Base-by-base conservation (phyloP, 2,113 vertebrate species). In the Myxocyprinus asiaticus region DNA sequence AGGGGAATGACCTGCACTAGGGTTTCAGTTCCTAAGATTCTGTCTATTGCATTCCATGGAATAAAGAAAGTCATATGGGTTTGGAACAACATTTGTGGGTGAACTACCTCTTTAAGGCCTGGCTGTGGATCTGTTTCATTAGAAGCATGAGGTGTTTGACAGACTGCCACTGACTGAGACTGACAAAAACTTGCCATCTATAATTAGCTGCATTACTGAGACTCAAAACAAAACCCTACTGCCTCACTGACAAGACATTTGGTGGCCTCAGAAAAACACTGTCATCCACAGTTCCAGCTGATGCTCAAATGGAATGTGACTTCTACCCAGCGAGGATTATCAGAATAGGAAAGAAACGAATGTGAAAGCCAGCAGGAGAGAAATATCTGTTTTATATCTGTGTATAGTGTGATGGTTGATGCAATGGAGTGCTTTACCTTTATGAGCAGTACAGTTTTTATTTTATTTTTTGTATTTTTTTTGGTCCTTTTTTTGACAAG, bases 151-250 rank as follows among this genome's bases (percentile, higher is more conserved):
- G 42, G 55, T 67, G 64, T 61, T 2, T 44, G 63, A 68, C 17
- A 68, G 51, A 10, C 33, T 58, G 47, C 11, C 4, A 43, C 12
- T 43, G n/a, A 76, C 63, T 53, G 11, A 44, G 45, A 50, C 42
- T 48, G 22, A 67, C 14, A 47, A 48, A 63, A 68, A 33, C 43
- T 62, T 78, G 77, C 8, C 66, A 69, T 65, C 53, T 70, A 47
- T 72, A 72, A 80, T 80, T 65, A 80, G 4, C 53, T 75, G 12
- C 64, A 67, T 75, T 51, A 67, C 44, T 6, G 15, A 66, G 47
- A 56, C 51, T 12, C 17, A 45, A 77, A 67, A 67, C 63, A 58
- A 59, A 65, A 59, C 76, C 76, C 44, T 43, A 68, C 76, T 45
- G 45, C 11, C 48, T 44, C 51, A 67, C 70, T 59, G 64, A 76